Base-by-base conservation (phyloP, 2,888 invertebrate species). In the Craniophora ligustri region DNA sequence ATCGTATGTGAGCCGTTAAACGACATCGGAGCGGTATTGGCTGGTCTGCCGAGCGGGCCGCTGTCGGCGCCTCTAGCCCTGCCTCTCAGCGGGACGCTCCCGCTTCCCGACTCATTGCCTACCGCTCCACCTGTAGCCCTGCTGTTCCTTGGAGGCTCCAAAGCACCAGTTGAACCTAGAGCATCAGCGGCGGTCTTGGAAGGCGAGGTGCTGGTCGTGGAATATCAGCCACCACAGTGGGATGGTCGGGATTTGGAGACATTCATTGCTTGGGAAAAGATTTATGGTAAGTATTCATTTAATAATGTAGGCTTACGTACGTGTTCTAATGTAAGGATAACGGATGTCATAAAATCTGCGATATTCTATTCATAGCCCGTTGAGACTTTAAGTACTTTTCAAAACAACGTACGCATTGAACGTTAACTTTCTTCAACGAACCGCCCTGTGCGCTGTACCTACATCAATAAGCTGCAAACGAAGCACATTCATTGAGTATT, bases 161-260 rank as follows among this genome's bases (percentile, higher is more conserved):
- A 94, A 75, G 95, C 95, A 18, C 95, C 95, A 26, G 95, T 95
- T 32, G 95, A 95, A 66, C 94, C 94, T 0, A 89, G 94, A 46
- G 94, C 95, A 2, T 92, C 94, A 35, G 95, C 95, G 2, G 81
- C 88, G 4, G 90, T 94, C 2, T 82, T 95, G 31, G 95, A 95
- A 79, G 95, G 95, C 6, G 95, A 95, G 81, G 94, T 95, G n/a
- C 81, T 95, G 32, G 93, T 95, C 16, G 94, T 95, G 49, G 95
- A 95, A 77, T 94, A 94, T 65, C 92, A 94, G 56, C 94, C 94
- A 0, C 86, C 91, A 5, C 91, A 88, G 57, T 94, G 94, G 91
- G 94, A 95, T 71, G 93, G 94, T 41, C 91, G 91, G 40, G 94
- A 93, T 76, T 73, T 93, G 64, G 89, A 92, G 53, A 85, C 86